Base-by-base conservation (phyloP, 2,113 vertebrate species). In the Apeltes quadracus region DNA sequence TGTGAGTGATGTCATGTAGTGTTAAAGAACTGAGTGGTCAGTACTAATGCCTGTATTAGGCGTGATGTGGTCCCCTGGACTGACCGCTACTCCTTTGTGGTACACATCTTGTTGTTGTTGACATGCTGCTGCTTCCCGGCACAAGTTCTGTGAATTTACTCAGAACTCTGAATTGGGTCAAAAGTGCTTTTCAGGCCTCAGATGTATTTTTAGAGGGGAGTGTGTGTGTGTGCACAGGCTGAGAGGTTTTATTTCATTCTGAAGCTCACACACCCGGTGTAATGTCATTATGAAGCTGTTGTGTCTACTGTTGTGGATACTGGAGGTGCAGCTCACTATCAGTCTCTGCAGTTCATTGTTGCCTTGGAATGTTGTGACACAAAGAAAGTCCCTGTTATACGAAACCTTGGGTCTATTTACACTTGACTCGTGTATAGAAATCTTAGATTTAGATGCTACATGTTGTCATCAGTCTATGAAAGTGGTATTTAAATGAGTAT, bases 121-220 rank as follows among this genome's bases (percentile, higher is more conserved):
- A 41, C 38, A 25, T 25, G 22, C 15, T 34, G 23, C 22, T 69
- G 44, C 22, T 3, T 43, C 41, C 58, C 38, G 27, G 18, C 5
- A 25, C 23, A 14, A 43, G 32, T 27, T 39, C 3, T 12, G 43
- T 70, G 22, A 50, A 29, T 34, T 70, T 32, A 6, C 14, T 61
- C 38, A 16, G 29, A 53, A 46, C 76, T 46, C 34, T 36, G 44
- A 74, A 36, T 0, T 46, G 16, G 75, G 43, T 77, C 67, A 64
- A 29, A 39, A 50, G 20, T 20, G 23, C 34, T 58, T 48, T 16
- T 50, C 5, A 3, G 15, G 43, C 20, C 41, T 25, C 32, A 44
- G 7, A 36, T 58, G 14, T 53, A 20, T 78, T 71, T 59, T 66
- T 66, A 54, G 66, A 69, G 65, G 39, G 34, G 20, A 16, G 7